Percentiles rank a stretch among this genome's conserved stretches.
Conservation (phyloP, 2,797 vertebrate species). For the Rhinella marina region DNA sequence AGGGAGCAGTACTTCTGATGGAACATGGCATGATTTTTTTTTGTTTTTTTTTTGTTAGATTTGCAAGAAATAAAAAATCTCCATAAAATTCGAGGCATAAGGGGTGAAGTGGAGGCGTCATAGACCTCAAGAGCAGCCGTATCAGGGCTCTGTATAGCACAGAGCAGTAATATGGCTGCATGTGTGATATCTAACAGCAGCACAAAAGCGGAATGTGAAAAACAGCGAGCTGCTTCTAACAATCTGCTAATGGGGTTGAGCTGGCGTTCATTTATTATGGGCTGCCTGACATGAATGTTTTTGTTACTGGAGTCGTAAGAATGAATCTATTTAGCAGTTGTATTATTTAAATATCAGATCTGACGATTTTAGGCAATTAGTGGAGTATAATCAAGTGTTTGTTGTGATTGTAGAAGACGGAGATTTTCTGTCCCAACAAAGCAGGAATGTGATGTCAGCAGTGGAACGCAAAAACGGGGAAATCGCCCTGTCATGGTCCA, state of each 20-base stretch:
- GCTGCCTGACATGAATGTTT: constrained; percentile 7
- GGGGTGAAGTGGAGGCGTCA: background rate
- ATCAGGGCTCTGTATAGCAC: too few species aligned
- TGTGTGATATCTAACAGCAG: background rate
- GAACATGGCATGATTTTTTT: too few species aligned
- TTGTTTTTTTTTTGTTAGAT: too few species aligned
- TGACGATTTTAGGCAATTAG: constrained; percentile 18
- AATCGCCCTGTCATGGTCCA: background rate
- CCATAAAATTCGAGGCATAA: too few species aligned
- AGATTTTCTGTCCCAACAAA: background rate
- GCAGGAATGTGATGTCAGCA: background rate
- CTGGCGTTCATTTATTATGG: background rate
- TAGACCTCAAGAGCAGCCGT: background rate
- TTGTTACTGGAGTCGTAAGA: background rate
- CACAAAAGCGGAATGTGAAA: background rate
- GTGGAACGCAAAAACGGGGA: background rate
- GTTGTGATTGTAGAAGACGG: constrained; percentile 5
- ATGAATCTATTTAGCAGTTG: constrained; percentile 17
- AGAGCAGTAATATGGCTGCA: background rate
- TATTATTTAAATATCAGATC: constrained; percentile 28
- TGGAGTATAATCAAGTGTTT: constrained; percentile 29
- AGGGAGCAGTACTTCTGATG: too few species aligned
- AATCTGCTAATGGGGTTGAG: background rate
- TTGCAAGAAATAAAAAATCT: too few species aligned
- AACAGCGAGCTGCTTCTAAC: background rate